These are phyloP conservation scores for Mesorhabditis sp. DNA, from an alignment of 2,888 invertebrate genomes.

Conservation along the genomic window DNA sequence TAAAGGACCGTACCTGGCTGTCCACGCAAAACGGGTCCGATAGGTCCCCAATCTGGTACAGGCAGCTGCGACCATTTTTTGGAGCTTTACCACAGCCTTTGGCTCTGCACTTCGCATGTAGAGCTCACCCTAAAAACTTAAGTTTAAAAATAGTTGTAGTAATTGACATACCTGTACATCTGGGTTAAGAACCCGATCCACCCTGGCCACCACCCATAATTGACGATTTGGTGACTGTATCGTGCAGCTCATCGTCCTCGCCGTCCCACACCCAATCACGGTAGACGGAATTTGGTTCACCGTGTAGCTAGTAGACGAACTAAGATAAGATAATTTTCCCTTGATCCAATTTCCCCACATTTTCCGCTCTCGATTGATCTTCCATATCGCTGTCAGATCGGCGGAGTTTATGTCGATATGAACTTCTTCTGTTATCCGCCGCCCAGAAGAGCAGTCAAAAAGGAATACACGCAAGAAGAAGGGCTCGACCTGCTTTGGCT, in stretches of 20 bases:
- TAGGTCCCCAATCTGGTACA: slow-evolving; percentile 36
- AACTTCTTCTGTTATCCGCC: slow-evolving; percentile 49
- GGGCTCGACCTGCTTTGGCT: slow-evolving; percentile 77
- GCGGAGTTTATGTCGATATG: slow-evolving; percentile 35
- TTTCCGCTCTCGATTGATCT: slow-evolving; percentile 12
- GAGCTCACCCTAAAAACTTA: neutral
- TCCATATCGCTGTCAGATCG: slow-evolving; percentile 14
- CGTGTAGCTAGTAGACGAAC: neutral
- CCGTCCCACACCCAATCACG: neutral
- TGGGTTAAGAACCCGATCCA: slow-evolving; percentile 49
- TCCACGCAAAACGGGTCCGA: slow-evolving; percentile 51
- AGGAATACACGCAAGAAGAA: slow-evolving; percentile 84
- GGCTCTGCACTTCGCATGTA: slow-evolving; percentile 27
- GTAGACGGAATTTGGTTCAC: neutral
- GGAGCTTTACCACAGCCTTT: slow-evolving; percentile 42
- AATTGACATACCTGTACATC: slow-evolving; percentile 23
- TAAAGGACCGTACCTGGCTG: slow-evolving; percentile 27
- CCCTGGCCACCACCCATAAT: slow-evolving; percentile 43
- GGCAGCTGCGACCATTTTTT: slow-evolving; percentile 43
- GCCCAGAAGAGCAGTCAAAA: slow-evolving; percentile 71
- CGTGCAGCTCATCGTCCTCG: slow-evolving; percentile 25
- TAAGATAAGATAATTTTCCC: neutral
- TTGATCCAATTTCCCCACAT: neutral
- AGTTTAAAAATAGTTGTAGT: too few relatives aligned
- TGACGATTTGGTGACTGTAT: slow-evolving; percentile 27